Evolutionary conservation across 2,888 invertebrate species (phyloP), one percentile per base, ranked within the genome.

Genomic region (Argyresthia albistria): DNA sequence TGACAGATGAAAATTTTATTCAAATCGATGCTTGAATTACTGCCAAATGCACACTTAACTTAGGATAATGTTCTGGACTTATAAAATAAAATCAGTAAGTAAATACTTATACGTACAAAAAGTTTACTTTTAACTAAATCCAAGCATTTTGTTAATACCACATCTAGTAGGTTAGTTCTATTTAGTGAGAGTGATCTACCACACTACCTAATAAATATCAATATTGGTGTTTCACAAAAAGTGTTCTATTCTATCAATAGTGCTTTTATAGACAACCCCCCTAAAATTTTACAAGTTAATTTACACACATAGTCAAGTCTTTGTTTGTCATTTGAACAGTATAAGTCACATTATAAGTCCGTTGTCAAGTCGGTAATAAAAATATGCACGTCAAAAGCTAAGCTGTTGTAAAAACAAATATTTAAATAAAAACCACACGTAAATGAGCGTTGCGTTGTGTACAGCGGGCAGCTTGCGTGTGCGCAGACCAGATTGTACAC

Each of bases 331-430:
- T 25, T 25, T 25, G 25, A 25, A 25, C 6, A 25, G 25, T 4
- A 25, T 25, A 25, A 25, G n/a, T 43, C 43, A 9, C n/a, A n/a
- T 43, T n/a, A 43, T 7, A n/a, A 12, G 9, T 12, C 14, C 37
- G 16, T 8, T 12, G 37, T 37, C 42, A 50, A 42, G 50, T 50
- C 50, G 10, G 25, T 35, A 35, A 35, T n/a, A 46, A 58, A 9
- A 53, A 59, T 57, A 71, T 73, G 76, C 75, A 74, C 72, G 73
- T 76, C 71, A 63, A 76, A 81, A 86, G 86, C 86, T 81, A 80
- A 87, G 86, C 86, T 72, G 70, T 69, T 52, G 53, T 66, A 76
- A 72, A 73, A 66, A 67, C 57, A 60, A 56, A 57, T 55, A 63
- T 56, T 56, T 56, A 67, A 60, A 63, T 62, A 63, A 64, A 65